Conservation (phyloP, 2,113 vertebrate genomes). For the Bucco capensis region DNA sequence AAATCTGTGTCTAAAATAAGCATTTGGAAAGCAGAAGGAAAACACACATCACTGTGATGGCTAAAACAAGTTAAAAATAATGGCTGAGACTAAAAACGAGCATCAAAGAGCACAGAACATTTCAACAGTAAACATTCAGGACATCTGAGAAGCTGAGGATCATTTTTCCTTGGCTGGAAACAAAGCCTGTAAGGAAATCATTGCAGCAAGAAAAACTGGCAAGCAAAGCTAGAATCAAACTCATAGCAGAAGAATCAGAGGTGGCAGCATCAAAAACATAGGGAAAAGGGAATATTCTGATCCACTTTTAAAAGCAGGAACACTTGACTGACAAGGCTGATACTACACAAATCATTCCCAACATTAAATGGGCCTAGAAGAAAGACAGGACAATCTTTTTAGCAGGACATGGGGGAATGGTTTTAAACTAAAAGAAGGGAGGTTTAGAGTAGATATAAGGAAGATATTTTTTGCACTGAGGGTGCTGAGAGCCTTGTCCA, state of each 20-base stretch:
- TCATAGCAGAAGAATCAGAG: background rate
- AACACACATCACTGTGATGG: slow-evolving; percentile 14
- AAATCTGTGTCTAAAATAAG: slow-evolving; percentile 5
- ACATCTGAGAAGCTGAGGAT: background rate
- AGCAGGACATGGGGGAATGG: background rate
- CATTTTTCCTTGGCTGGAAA: background rate
- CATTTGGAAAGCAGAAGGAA: slow-evolving; percentile 2
- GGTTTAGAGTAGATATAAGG: background rate
- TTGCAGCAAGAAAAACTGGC: background rate
- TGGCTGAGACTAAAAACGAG: background rate
- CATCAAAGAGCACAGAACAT: background rate
- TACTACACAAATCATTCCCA: background rate
- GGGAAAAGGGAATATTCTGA: background rate
- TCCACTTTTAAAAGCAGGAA: background rate
- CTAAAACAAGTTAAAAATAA: slow-evolving; percentile 6
- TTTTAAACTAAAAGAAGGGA: background rate
- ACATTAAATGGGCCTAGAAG: rapidly evolving
- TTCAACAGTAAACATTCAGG: background rate
- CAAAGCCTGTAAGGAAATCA: background rate
- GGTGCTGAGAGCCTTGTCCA: background rate
- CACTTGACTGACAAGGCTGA: background rate
- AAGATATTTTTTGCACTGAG: background rate
- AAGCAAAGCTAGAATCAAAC: background rate
- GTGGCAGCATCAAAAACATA: background rate
- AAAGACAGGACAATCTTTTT: background rate